Evolutionary conservation across 2,888 invertebrate species (phyloP).

Genomic region (Scrobipalpa costella): DNA sequence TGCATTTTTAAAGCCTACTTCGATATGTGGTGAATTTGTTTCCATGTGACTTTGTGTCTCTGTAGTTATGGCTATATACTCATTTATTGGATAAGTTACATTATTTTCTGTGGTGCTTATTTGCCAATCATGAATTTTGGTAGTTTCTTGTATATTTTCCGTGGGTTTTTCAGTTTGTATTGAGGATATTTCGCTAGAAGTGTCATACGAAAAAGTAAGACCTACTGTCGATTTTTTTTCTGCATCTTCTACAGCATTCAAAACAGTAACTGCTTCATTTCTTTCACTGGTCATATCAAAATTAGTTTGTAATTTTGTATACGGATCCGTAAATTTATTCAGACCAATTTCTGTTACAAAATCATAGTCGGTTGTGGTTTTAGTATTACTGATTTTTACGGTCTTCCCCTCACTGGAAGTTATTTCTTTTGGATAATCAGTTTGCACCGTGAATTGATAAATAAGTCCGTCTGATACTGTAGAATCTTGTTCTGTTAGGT

Average conservation of each 20-base stretch:
- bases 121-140: neutral
- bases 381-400: neutral
- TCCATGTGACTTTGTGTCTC: neutral
- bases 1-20: neutral
- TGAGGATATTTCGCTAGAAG: neutral
- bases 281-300: neutral
- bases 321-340: neutral
- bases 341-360: neutral
- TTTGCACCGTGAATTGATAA: neutral
- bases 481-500: neutral
- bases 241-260: neutral
- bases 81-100: neutral
- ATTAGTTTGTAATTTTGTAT: neutral
- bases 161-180: neutral
- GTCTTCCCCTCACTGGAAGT: neutral
- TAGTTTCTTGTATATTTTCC: neutral
- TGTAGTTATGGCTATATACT: neutral
- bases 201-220: neutral
- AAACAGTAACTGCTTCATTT: neutral
- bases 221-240: neutral
- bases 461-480: neutral
- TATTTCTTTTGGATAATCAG: neutral
- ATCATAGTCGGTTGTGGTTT: neutral
- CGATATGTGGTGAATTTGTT: neutral
- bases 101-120: neutral